Evolutionary conservation across 2,113 vertebrate species (phyloP).

Genomic region (Australoheros scitulus): DNA sequence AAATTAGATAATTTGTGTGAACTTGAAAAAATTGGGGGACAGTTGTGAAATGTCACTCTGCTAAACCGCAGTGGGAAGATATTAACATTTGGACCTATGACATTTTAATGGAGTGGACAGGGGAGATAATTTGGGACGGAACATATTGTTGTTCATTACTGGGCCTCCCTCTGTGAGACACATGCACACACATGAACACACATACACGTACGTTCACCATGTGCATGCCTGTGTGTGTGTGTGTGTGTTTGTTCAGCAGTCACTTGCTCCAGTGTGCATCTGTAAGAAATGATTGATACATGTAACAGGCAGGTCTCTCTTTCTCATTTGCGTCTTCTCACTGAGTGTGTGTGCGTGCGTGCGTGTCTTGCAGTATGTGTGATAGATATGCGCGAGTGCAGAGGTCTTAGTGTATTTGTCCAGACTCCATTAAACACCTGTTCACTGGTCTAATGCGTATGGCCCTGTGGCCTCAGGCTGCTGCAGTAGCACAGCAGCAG

Average conservation of each 20-base stretch:
- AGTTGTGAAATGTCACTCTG: constrained; percentile 38
- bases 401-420: constrained; percentile 59
- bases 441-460: constrained; percentile 51
- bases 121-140: constrained; percentile 55
- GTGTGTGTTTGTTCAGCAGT: neutral
- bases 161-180: constrained; percentile 33
- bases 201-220: neutral
- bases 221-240: neutral
- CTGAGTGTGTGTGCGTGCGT: constrained; percentile 14
- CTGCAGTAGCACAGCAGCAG: neutral
- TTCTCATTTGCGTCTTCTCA: constrained; percentile 35
- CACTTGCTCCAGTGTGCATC: neutral
- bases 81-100: constrained; percentile 65
- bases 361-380: constrained; percentile 22
- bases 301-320: constrained; percentile 58
- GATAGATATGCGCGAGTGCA: constrained; percentile 45
- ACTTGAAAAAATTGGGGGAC: constrained; percentile 16
- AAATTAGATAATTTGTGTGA: neutral
- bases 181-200: constrained; percentile 2
- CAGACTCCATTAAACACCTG: constrained; percentile 75
- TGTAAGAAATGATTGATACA: constrained; percentile 69
- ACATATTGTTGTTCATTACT: constrained; percentile 70
- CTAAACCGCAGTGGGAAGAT: constrained; percentile 29
- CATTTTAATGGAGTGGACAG: constrained; percentile 70
- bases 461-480: constrained; percentile 52